Conservation (phyloP, 2,113 vertebrate genomes). For the Tragelaphus buxtoni region DNA sequence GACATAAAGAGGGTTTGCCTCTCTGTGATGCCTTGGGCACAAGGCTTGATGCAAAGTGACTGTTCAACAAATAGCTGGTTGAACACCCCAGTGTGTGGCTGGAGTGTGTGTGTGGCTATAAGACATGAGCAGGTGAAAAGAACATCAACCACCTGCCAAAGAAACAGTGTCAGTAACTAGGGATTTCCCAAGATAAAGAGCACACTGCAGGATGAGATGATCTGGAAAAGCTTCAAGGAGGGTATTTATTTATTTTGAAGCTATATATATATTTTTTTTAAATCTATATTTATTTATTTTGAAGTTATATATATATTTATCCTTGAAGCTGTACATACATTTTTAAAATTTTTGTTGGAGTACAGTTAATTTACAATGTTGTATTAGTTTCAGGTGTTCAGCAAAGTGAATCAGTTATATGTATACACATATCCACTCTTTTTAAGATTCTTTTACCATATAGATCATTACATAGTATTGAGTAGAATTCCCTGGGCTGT, state of each 20-base stretch:
- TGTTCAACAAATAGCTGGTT: background rate
- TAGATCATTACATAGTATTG: background rate
- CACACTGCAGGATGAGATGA: too few species aligned
- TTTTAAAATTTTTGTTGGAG: background rate
- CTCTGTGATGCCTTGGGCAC: background rate
- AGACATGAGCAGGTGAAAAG: background rate
- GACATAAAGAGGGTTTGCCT: background rate
- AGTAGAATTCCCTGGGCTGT: background rate
- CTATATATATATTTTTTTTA: background rate
- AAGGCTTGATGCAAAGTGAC: background rate
- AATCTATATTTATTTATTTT: background rate
- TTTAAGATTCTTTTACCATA: background rate
- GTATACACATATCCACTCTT: background rate
- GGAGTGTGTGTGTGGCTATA: background rate
- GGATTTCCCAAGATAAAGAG: background rate
- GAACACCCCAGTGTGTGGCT: background rate
- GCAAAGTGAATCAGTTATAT: background rate
- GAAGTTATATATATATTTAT: background rate
- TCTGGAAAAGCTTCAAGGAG: background rate
- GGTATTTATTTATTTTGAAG: background rate
- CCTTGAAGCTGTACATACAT: background rate
- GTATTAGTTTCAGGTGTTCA: background rate
- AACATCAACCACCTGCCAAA: background rate
- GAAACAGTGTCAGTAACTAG: background rate
- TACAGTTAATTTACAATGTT: background rate